These are phyloP conservation scores for Acrocephalus arundinaceus DNA, from an alignment of 2,113 vertebrate species.

Conservation along the genomic window DNA sequence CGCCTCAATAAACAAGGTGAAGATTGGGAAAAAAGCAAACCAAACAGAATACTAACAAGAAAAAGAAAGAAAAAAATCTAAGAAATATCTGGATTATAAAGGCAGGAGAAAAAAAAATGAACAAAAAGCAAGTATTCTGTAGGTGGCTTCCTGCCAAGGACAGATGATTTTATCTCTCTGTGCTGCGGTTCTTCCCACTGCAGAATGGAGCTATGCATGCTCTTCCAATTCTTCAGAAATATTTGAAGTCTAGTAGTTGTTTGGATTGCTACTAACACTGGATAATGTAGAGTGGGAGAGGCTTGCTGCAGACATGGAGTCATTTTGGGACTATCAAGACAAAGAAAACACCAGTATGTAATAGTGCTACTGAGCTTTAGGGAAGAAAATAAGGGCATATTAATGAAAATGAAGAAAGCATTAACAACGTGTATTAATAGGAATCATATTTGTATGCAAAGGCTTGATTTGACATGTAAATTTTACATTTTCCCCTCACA, in stretches of 20 bases:
- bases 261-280: neutral
- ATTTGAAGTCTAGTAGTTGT: conserved; percentile 11
- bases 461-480: neutral
- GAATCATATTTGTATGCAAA: neutral
- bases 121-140: conserved; percentile 9
- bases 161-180: conserved; percentile 24
- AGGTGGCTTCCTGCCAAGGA: conserved; percentile 24
- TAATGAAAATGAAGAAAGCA: neutral
- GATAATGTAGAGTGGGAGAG: neutral
- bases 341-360: neutral
- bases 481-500: neutral
- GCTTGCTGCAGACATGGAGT: neutral
- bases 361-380: neutral
- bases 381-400: neutral
- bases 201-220: neutral
- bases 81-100: neutral
- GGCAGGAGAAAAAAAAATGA: neutral
- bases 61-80: neutral
- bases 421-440: neutral
- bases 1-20: neutral
- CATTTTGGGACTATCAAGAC: neutral
- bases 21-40: neutral
- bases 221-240: conserved; percentile 13
- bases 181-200: neutral
- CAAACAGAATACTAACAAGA: neutral